Base-by-base conservation (phyloP, 2,888 invertebrate genomes). In the Noctua janthe region DNA sequence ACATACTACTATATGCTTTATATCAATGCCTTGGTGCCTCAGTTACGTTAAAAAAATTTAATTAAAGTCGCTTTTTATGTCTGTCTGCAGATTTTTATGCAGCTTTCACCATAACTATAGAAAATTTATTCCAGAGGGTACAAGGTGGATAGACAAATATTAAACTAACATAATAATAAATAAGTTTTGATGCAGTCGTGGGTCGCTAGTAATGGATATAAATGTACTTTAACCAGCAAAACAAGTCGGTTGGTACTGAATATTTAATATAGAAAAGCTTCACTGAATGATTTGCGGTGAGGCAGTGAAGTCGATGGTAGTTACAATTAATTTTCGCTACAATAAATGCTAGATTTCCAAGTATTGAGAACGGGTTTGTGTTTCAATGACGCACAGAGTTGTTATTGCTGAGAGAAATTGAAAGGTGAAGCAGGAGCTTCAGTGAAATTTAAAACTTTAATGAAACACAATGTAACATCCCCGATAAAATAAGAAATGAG, bases 181-280 rank as follows among this genome's bases (percentile, higher is more conserved):
- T 1, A 29, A 29, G 35, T 62, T 7, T 17, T 64, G 35, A 64
- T 35, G 17, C 1, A 35, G 15, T 17, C 8, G 3, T 3, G 10
- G 35, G 17, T 35, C 8, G 35, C 29, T 64, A 64, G 35, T 64
- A 17, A 64, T 20, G 8, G 13, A 35, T 15, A n/a, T 54, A 15
- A 29, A 20, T 56, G 20, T 72, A 2, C n/a, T n/a, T 39, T 29
- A 56, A 71, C 11, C 10, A 54, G 8, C 8, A 49, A 71, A 78
- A 78, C 35, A 39, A 71, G 47, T 54, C 47, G 20, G n/a, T 20
- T 70, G 15, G 7, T 74, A 29, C 23, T 71, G 81, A 85, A 85
- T 78, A 78, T 78, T 85, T 78, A 62, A 76, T 73, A 17, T 15
- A 35, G 39, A 39, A 81, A 77, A 64, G 66, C 66, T 73, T 17